These are phyloP conservation scores for Phoxinus dragarum DNA, from an alignment of 2,797 vertebrate genomes.

Conservation along the genomic window DNA sequence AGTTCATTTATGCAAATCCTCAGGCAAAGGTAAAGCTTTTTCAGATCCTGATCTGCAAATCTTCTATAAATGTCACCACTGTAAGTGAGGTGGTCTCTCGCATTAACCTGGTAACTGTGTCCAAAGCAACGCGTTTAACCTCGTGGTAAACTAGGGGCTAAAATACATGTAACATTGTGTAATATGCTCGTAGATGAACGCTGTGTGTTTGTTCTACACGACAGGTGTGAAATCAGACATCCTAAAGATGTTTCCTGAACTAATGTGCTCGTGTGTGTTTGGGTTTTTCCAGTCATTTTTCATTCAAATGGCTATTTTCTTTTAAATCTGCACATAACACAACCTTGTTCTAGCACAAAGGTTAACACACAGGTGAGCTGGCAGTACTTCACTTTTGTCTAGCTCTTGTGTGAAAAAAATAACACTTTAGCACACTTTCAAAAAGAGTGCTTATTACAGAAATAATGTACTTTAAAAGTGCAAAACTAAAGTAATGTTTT, in stretches of 20 bases:
- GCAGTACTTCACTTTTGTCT: background rate
- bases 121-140: background rate
- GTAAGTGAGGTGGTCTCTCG: background rate
- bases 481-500: too few relatives aligned
- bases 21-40: constrained; percentile 1
- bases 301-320: background rate
- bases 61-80: constrained; percentile 3
- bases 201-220: too few relatives aligned
- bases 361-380: background rate
- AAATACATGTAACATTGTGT: background rate
- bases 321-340: background rate
- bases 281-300: background rate
- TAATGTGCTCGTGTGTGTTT: background rate
- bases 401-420: background rate
- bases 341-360: too few relatives aligned
- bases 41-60: background rate
- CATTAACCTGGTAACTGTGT: background rate
- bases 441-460: background rate
- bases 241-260: background rate
- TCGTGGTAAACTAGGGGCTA: background rate
- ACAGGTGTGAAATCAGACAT: background rate
- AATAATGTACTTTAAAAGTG: too few relatives aligned
- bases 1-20: constrained; percentile 2
- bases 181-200: background rate
- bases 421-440: background rate